Conservation (phyloP, 2,888 invertebrate genomes). For the Pimpla rufipes region DNA sequence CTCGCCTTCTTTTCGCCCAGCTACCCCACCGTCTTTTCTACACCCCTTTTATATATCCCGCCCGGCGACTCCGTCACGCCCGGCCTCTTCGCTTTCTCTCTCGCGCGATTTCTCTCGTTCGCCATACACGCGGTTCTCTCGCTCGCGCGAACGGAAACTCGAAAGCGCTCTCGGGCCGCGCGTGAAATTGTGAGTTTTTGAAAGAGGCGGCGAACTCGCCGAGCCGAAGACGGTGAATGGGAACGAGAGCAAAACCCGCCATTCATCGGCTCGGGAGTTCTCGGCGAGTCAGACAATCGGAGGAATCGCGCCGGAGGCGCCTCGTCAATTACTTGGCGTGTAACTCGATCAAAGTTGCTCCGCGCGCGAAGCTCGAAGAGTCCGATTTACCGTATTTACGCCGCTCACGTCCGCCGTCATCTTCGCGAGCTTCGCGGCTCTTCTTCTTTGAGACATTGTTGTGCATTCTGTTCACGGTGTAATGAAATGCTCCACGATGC, state of each 20-base stretch:
- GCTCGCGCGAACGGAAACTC: not conserved
- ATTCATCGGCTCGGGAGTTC: constrained; percentile 44
- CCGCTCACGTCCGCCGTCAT: not conserved
- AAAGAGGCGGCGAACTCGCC: constrained; percentile 6
- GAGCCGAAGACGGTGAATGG: constrained; percentile 13
- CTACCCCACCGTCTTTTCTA: constrained; percentile 27
- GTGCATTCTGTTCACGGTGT: not conserved
- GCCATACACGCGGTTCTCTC: not conserved
- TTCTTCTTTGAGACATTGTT: not conserved
- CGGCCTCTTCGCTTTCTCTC: not conserved
- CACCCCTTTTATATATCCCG: constrained; percentile 29
- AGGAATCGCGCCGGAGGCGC: constrained; percentile 72
- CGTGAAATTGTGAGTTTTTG: not conserved
- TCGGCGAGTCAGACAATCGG: constrained; percentile 73
- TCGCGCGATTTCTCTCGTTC: not conserved
- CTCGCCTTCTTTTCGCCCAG: constrained; percentile 7
- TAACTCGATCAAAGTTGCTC: constrained; percentile 70
- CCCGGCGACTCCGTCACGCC: constrained; percentile 21
- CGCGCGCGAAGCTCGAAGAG: constrained; percentile 30
- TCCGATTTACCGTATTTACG: constrained; percentile 8
- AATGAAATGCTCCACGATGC: not conserved
- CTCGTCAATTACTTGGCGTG: constrained; percentile 67
- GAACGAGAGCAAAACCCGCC: constrained; percentile 22
- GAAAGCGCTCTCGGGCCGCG: constrained; percentile 1
- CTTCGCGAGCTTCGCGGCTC: not conserved